A percentile compares a stretch with the other conserved stretches of the same genome.
phyloP scores from a whole-genome alignment of 2,797 vertebrate genomes.

The Iguana delicatissima region DNA sequence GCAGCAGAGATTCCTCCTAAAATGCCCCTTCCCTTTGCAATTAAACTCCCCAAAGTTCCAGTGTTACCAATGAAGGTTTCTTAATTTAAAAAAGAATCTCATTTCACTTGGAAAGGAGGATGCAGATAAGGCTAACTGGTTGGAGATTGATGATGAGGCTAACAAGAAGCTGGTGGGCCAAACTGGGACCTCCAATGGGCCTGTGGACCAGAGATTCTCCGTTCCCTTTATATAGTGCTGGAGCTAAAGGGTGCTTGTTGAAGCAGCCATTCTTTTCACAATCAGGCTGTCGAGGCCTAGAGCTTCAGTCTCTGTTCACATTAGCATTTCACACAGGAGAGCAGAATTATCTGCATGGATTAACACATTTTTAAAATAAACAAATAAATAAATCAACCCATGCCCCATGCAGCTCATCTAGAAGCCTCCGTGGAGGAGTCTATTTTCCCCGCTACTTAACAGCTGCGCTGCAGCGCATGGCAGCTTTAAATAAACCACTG shows the following conservation, averaged over 20 bases:
- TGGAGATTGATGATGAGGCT: no score
- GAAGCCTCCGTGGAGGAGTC: neutral
- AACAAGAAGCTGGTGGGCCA: neutral
- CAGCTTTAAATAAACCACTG: slow-evolving; percentile 55
- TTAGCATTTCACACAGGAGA: neutral
- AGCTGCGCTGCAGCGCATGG: neutral
- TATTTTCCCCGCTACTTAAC: slow-evolving; percentile 10
- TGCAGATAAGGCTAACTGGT: no score
- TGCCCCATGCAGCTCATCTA: neutral
- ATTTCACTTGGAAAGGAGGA: no score
- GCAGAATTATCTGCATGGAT: neutral
- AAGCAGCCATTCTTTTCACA: neutral
- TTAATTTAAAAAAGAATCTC: no score
- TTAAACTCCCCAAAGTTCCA: no score
- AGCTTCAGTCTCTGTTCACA: neutral
- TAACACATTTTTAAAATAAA: neutral
- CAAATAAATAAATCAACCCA: neutral
- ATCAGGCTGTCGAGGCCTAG: neutral
- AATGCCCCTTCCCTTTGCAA: no score
- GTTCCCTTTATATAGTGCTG: neutral
- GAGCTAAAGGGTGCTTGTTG: neutral
- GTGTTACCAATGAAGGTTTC: no score
- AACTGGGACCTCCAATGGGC: neutral
- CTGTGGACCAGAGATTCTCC: neutral
- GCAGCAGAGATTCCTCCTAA: no score